These are phyloP conservation scores for Anthoscopus minutus DNA, from an alignment of 2,113 vertebrate genomes.

Conservation along the genomic window DNA sequence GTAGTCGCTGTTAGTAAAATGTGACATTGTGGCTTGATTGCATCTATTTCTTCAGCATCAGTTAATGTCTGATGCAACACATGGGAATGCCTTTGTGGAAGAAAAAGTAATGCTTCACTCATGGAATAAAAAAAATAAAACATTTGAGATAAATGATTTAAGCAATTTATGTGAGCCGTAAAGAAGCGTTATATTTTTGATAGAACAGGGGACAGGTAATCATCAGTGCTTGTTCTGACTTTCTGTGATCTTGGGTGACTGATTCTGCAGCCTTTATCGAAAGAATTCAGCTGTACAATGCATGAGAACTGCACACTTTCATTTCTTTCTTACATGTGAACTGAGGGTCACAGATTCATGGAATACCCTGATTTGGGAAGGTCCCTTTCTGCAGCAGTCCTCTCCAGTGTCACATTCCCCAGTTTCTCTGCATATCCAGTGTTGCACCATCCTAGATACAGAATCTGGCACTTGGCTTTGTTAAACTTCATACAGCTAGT, in stretches of 20 bases:
- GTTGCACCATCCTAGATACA: neutral
- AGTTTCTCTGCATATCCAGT: neutral
- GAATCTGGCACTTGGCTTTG: neutral
- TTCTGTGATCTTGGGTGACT: neutral
- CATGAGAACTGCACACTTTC: neutral
- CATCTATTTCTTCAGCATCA: neutral
- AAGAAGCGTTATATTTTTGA: neutral
- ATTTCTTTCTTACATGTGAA: neutral
- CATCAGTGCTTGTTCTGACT: neutral
- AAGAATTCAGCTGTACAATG: neutral
- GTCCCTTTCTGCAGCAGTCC: neutral
- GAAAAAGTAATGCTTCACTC: neutral
- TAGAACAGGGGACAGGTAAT: neutral
- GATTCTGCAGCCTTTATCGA: neutral
- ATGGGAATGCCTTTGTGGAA: neutral
- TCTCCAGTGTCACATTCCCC: neutral
- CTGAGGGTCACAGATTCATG: neutral
- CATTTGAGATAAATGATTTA: neutral
- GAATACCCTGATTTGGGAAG: neutral
- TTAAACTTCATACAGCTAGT: neutral
- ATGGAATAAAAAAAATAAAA: neutral
- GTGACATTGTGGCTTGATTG: neutral
- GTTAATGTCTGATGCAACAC: neutral
- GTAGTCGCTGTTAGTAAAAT: neutral
- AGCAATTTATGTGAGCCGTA: neutral